Conservation (phyloP, 2,797 vertebrate species). For the Cossypha dichroa region DNA sequence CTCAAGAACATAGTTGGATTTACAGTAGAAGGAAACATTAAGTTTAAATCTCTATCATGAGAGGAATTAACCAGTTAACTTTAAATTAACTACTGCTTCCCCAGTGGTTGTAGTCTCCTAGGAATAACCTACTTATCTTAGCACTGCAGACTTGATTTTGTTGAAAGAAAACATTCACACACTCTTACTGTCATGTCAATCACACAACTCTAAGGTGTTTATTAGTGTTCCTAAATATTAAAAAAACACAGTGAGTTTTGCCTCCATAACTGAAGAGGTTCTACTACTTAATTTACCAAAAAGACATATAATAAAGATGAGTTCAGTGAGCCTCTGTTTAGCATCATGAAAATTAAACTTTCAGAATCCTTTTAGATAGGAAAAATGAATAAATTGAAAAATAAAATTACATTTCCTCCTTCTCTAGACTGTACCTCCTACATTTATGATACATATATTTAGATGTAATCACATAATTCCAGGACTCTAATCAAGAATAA, state of each 20-base stretch:
- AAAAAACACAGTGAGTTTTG: not conserved
- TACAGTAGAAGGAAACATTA: not conserved
- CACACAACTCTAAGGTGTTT: not conserved
- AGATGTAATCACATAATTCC: conserved; percentile 5
- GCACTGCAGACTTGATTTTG: not conserved
- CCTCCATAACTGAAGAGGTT: not conserved
- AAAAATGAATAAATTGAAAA: not conserved
- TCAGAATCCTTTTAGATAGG: not conserved
- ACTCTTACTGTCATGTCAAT: not conserved
- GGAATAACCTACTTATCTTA: not conserved
- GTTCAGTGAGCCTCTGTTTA: not conserved
- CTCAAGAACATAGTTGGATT: not conserved
- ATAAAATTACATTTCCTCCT: not conserved
- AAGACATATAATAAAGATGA: not conserved
- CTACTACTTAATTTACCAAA: not conserved
- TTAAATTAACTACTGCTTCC: not conserved
- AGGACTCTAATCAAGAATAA: not conserved
- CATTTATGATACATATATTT: not conserved
- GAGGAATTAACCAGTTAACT: not conserved
- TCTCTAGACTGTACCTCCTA: not conserved
- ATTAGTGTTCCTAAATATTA: not conserved
- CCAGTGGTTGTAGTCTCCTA: not conserved
- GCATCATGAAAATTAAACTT: not conserved
- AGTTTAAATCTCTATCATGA: not conserved
- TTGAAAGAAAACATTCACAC: not conserved